Base-by-base conservation (phyloP, 2,888 invertebrate genomes). In the Tortrix viridana region DNA sequence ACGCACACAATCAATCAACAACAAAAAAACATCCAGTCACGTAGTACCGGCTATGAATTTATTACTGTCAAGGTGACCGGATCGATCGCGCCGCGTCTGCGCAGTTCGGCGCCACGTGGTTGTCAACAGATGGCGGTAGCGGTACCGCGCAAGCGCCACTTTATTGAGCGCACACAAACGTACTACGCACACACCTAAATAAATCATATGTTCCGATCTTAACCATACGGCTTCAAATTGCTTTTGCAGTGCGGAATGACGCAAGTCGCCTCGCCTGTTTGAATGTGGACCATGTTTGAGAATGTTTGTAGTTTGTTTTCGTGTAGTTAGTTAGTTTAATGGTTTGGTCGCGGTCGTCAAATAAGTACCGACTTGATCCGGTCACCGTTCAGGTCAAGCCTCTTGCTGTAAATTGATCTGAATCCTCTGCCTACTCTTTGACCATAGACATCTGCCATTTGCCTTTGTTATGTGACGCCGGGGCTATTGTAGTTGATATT, bases 201-300 rank as follows among this genome's bases (percentile, higher is more conserved):
- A 88, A 88, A 88, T 89, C 89, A 89, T 89, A 88, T 86, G 89
- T 87, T 86, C 79, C 76, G 80, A 73, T 80, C 77, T 80, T 82
- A 84, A 83, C 87, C 85, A 85, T 88, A 85, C 88, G 85, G 86
- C 86, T 85, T 88, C 84, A 79, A 85, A 89, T 89, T 87, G 86
- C 87, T 80, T 82, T 76, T 77, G 74, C 76, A 75, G 74, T 76
- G 74, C 80, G 84, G 86, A 89, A 88, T 89, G 89, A 87, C 87
- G 85, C 84, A 84, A 83, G 80, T 76, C 14, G 53, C 38, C 19
- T 12, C 6, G 16, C 20, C n/a, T 66, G 66, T 38, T 64, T 65
- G 5, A 83, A 67, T 83, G 52, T 60, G n/a, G 65, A 66, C 65
- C 70, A 65, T 87, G 76, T 67, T 1, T 0, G 0, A 0, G 20